Evolutionary conservation across 1,140 invertebrate species (phyloP), one percentile per base, ranked within the genome.

Genomic region (Solen grandis): DNA sequence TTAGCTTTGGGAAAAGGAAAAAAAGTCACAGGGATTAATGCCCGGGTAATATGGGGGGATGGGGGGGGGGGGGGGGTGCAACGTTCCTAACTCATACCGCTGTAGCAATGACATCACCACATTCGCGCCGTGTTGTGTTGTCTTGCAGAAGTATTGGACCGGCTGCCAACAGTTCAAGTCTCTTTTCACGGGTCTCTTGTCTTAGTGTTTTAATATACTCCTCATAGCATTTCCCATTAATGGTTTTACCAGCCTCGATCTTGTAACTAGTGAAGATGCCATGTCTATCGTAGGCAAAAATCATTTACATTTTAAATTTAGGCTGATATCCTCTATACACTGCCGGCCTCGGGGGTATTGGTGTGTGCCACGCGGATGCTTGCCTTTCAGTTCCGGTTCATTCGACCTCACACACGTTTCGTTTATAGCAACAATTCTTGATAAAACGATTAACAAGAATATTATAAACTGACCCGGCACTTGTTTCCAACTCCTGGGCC

Each of bases 1-100:
- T 62, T n/a, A 62, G 59, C 33, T 62, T 27, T 3, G 59, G 59
- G 33, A 62, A 62, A 62, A 62, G 29, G 59, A n/a, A n/a, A 16
- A 22, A 62, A 62, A 29, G 59, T 62, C 59, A 62, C 2, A 62
- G 5, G 59, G 59, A 62, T 31, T 10, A 31, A 8, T 62, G 5
- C 5, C 5, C 25, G 29, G 31, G 5, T 10, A 62, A 62, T 57
- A n/a, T n/a, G n/a, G n/a, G n/a, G n/a, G n/a, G n/a, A n/a, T n/a
- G n/a, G 31, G 31, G 29, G 59, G 59, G 31, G 31, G 29, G 59
- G 59, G 22, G 16, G 3, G 59, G n/a, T 14, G 4, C 8, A 31
- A 31, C 3, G 8, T 46, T 46, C 19, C 41, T 19, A 8, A 46
- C 41, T 46, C 19, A 46, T 5, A 62, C 27, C 22, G 8, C 8